Conservation (phyloP, 2,888 invertebrate genomes). For the Venusia cambrica region DNA sequence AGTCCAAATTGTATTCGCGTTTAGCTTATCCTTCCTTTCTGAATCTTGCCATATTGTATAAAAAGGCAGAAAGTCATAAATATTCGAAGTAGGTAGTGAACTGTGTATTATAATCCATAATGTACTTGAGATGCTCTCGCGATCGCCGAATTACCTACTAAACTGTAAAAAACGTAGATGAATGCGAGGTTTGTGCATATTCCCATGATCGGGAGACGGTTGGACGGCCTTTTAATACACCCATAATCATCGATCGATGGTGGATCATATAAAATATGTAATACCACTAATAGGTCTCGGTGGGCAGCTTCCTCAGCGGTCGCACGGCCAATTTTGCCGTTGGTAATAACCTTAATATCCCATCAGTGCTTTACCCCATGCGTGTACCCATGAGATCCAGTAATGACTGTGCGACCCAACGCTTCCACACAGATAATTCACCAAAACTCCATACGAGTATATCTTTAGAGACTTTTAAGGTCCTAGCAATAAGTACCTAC, state of each 20-base stretch:
- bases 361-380: constrained; percentile 66
- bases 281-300: constrained; percentile 74
- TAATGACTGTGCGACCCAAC: constrained; percentile 61
- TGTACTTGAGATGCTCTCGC: constrained; percentile 51
- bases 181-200: constrained; percentile 60
- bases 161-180: constrained; percentile 74
- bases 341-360: constrained; percentile 77
- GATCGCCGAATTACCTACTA: constrained; percentile 73
- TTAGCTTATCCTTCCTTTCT: constrained; percentile 1
- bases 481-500: no score
- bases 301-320: constrained; percentile 79
- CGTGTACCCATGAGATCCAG: constrained; percentile 67
- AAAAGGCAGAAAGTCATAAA: constrained; percentile 54
- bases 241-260: constrained; percentile 72
- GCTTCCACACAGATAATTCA: constrained; percentile 49
- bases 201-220: constrained; percentile 72
- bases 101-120: constrained; percentile 66
- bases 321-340: constrained; percentile 72
- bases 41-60: constrained; percentile 29
- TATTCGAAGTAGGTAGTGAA: constrained; percentile 36
- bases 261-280: constrained; percentile 76
- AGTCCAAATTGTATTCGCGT: no score
- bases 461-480: no score
- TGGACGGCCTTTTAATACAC: constrained; percentile 71
- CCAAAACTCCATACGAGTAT: constrained; percentile 56